Base-by-base conservation (phyloP, 2,888 invertebrate genomes). In the Leptodirus hochenwartii region DNA sequence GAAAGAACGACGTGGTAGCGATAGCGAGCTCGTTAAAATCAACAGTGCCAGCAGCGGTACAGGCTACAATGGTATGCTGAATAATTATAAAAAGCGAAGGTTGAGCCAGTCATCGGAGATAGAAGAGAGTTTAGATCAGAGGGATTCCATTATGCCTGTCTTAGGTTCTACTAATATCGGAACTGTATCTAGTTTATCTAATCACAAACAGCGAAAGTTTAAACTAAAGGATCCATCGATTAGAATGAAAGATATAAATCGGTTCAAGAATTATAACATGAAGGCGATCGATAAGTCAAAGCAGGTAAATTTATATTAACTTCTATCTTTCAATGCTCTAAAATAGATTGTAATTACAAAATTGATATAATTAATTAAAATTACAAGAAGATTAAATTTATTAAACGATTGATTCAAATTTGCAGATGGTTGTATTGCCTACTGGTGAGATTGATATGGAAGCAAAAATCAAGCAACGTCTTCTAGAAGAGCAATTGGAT, bases 111-210 rank as follows among this genome's bases (percentile, higher is more conserved):
- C n/a, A n/a, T n/a, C n/a, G n/a, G n/a, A n/a, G n/a, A 61, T 60
- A 32, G 54, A 54, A 29, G 41, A 44, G 10, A 47, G 43, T 25
- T 39, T 41, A 6, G 46, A 42, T 30, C 41, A 38, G 29, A 42
- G 53, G 22, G 16, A 15, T 27, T 15, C 15, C 4, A 9, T 14
- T 10, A 22, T n/a, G n/a, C 10, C 28, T 8, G 34, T 38, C 5
- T 61, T 69, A 37, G 74, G 74, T 20, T 74, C 74, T n/a, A 73
- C 72, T 29, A 73, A 74, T 53, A 64, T 68, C 39, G 74, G 74
- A 36, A 74, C 73, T 17, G 61, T 73, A 29, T 56, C 61, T 22
- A 54, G 61, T 29, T 53, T 62, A 35, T 48, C 53, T 4, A 35
- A 32, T 17, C 52, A 50, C 31, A 54, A 54, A 38, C 53, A 54